Conservation (phyloP, 1,140 invertebrate genomes). For the Maconellicoccus hirsutus region DNA sequence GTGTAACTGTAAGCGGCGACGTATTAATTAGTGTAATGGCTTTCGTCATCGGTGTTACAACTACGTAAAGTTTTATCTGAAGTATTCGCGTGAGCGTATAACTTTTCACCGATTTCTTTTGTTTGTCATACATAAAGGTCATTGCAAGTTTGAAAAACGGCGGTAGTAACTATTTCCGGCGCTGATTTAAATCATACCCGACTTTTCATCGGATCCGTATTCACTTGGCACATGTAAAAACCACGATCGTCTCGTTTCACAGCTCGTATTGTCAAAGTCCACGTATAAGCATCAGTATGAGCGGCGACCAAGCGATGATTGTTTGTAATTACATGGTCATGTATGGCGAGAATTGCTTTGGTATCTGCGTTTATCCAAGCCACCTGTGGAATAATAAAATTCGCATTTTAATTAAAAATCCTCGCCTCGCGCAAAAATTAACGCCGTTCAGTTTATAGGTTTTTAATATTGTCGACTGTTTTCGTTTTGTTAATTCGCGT, state of each 20-base stretch:
- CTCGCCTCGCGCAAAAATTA: too few relatives aligned
- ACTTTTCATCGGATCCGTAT: slow-evolving; percentile 86
- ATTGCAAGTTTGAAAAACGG: too few relatives aligned
- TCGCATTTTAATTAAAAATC: slow-evolving; percentile 1
- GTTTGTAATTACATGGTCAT: slow-evolving; percentile 84
- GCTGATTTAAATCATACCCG: slow-evolving; percentile 44
- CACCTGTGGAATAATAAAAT: slow-evolving; percentile 44
- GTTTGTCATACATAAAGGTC: too few relatives aligned
- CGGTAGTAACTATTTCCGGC: too few relatives aligned
- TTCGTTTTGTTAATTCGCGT: too few relatives aligned
- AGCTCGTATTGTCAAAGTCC: slow-evolving; percentile 71
- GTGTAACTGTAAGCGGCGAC: not conserved
- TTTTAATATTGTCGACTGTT: too few relatives aligned
- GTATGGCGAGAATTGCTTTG: slow-evolving; percentile 80
- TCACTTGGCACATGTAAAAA: slow-evolving; percentile 85
- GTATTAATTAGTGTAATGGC: not conserved
- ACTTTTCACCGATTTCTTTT: too few relatives aligned
- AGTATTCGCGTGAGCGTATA: too few relatives aligned
- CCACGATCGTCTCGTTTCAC: slow-evolving; percentile 74
- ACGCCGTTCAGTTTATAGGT: too few relatives aligned
- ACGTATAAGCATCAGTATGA: slow-evolving; percentile 76
- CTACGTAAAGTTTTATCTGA: too few relatives aligned
- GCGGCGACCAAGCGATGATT: slow-evolving; percentile 71
- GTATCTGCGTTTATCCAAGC: slow-evolving; percentile 88
- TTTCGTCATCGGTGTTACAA: not conserved